These are phyloP conservation scores for Bergia puertoricense DNA, from an alignment of 92 coral and sea anemone genomes.

Conservation along the genomic window DNA sequence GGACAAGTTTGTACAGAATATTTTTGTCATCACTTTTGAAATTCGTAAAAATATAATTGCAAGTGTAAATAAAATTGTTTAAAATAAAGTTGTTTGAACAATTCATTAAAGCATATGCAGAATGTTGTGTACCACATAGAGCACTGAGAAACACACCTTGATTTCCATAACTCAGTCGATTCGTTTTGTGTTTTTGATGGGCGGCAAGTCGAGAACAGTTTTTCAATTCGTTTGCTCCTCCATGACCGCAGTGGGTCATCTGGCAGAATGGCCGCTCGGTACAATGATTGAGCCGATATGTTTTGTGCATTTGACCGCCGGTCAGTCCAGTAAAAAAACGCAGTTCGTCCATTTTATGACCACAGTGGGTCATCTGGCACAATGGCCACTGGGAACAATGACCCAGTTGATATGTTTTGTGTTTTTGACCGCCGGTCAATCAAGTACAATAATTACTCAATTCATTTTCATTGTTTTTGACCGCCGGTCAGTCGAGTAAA, in stretches of 20 bases:
- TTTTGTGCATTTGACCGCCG: background rate
- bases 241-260: background rate
- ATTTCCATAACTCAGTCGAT: background rate
- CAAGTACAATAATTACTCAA: background rate
- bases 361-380: background rate
- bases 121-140: constrained; percentile 3
- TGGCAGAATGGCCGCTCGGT: background rate
- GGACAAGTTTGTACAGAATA: background rate
- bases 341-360: background rate
- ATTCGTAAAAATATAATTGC: constrained; percentile 5
- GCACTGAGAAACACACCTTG: constrained; percentile 11
- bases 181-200: background rate
- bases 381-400: background rate
- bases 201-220: background rate
- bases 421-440: background rate
- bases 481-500: constrained; percentile 3
- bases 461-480: background rate
- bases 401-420: background rate
- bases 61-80: constrained; percentile 10
- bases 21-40: background rate
- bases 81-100: constrained; percentile 7
- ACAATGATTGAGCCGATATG: background rate
- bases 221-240: no score
- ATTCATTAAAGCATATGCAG: constrained; percentile 1
- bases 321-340: background rate